Conservation (phyloP, 2,888 invertebrate genomes). For the Aleiodes testaceus region DNA sequence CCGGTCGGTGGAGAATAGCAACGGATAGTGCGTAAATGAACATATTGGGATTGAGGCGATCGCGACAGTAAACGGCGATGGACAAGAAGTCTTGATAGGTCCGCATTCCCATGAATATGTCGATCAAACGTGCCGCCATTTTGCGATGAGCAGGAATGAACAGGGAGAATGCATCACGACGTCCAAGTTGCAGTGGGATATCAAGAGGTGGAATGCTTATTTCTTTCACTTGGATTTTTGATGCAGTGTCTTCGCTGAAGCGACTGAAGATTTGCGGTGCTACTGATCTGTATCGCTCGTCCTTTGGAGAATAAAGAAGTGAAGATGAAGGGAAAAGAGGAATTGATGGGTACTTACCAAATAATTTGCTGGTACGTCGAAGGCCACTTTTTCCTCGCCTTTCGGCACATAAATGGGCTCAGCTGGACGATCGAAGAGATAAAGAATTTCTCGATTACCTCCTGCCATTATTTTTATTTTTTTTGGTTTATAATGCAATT, state of each 20-base stretch:
- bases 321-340: neutral
- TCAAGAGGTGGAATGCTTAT: constrained; percentile 79
- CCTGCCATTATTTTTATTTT: constrained; percentile 38
- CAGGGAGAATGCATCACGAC: constrained; percentile 82
- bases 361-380: constrained; percentile 79
- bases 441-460: constrained; percentile 58
- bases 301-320: constrained; percentile 58
- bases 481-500: constrained; percentile 24
- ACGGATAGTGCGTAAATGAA: constrained; percentile 88
- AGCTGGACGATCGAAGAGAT: constrained; percentile 83
- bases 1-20: constrained; percentile 82
- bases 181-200: constrained; percentile 77
- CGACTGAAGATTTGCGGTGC: constrained; percentile 77
- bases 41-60: constrained; percentile 85
- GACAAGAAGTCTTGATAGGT: constrained; percentile 82
- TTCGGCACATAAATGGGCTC: constrained; percentile 87
- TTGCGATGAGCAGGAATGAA: constrained; percentile 83
- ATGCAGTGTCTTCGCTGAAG: constrained; percentile 74
- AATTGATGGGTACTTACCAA: constrained; percentile 77
- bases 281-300: constrained; percentile 76
- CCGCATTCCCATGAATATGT: constrained; percentile 82
- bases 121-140: constrained; percentile 82
- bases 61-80: constrained; percentile 81
- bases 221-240: constrained; percentile 76
- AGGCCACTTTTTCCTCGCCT: constrained; percentile 77